Evolutionary conservation across 2,113 vertebrate genomes (phyloP).

Genomic region (Pristiophorus japonicus): DNA sequence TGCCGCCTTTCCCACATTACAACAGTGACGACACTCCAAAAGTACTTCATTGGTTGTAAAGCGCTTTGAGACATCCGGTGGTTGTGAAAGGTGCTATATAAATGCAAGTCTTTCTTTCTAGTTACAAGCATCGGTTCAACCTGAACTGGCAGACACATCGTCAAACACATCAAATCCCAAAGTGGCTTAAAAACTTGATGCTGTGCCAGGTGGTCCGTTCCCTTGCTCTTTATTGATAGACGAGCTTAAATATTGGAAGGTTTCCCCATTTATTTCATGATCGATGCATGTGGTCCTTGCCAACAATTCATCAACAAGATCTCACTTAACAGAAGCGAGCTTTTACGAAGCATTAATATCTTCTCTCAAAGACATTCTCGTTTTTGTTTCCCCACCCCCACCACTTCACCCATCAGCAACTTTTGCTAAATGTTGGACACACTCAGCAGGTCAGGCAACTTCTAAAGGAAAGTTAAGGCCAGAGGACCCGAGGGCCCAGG

Average conservation of each 20-base stretch:
- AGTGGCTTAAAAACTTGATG: not conserved
- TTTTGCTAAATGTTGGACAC: too few species aligned
- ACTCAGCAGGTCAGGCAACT: too few species aligned
- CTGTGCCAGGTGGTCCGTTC: not conserved
- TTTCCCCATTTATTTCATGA: not conserved
- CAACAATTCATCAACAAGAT: not conserved
- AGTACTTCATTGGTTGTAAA: too few species aligned
- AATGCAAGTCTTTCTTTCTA: too few species aligned
- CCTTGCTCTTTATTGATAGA: not conserved
- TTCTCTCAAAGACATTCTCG: not conserved
- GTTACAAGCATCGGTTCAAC: not conserved
- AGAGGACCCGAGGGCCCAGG: too few species aligned
- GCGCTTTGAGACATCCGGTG: too few species aligned
- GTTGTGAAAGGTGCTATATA: too few species aligned
- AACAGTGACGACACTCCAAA: too few species aligned
- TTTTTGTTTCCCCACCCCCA: not conserved
- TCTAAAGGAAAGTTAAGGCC: too few species aligned
- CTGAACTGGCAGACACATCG: not conserved
- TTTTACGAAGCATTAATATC: not conserved
- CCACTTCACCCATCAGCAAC: too few species aligned
- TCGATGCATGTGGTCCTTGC: not conserved
- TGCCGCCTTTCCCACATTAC: too few species aligned
- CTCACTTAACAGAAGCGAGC: not conserved
- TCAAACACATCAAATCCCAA: not conserved
- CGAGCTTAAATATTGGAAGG: not conserved